phyloP scores from a whole-genome alignment of 2,113 vertebrate genomes.

The Pelmatolapia mariae region DNA sequence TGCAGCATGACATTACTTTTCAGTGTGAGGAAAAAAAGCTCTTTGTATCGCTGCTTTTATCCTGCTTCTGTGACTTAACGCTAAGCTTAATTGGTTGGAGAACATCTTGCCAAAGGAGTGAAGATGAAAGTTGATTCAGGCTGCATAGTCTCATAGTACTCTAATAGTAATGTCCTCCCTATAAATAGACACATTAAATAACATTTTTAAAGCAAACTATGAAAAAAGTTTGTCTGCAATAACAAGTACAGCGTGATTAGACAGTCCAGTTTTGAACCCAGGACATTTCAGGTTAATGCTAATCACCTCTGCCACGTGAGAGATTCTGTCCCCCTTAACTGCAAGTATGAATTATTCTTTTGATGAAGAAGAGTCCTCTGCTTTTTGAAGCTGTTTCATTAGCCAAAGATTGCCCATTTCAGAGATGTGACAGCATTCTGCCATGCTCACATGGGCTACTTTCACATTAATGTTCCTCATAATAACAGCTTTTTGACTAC shows the following conservation, averaged over 20 bases:
- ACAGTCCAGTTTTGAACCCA: background rate
- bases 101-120: background rate
- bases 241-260: background rate
- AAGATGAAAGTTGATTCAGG: background rate
- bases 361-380: background rate
- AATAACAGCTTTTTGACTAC: background rate
- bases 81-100: background rate
- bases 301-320: background rate
- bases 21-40: background rate
- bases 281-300: background rate
- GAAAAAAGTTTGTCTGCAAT: background rate
- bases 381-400: background rate
- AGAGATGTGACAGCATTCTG: background rate
- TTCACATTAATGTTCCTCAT: background rate
- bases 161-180: background rate
- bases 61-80: background rate
- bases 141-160: background rate
- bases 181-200: background rate
- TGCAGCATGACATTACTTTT: background rate
- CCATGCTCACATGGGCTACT: background rate
- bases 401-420: background rate
- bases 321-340: background rate
- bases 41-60: background rate
- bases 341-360: conserved; percentile 30
- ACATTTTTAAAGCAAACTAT: background rate